Evolutionary conservation across 2,113 vertebrate genomes (phyloP), one percentile per base, ranked within the genome.

Genomic region (Takifugu bimaculatus): DNA sequence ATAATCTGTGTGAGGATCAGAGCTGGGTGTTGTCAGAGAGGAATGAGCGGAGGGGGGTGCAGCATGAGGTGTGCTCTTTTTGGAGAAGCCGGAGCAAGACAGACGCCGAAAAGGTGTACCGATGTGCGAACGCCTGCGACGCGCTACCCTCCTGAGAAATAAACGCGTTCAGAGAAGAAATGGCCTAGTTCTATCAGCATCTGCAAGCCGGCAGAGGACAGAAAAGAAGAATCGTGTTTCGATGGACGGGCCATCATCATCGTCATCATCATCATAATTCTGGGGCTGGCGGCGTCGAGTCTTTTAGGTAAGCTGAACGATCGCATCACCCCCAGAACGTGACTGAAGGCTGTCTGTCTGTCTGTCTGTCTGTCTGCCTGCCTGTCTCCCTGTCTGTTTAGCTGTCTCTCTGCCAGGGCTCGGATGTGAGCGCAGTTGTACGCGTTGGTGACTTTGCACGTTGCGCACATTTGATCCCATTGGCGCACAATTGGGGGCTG

Each of bases 41-140:
- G 83, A 73, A 80, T 72, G 76, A 80, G 78, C 4, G 81, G 78
- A 85, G 79, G 76, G 67, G 75, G 77, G 79, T 78, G 72, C 82
- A 76, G 81, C 78, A 78, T 80, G 85, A 87, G 88, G 82, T 90
- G 84, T 81, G 84, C 68, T 81, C 83, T 87, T 86, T 87, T 79
- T 69, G 79, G 70, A 78, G 79, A 83, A 79, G 81, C 80, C 74
- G 86, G 84, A 86, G 85, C 80, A 86, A 81, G 84, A 87, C 83
- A 77, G 86, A 87, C 82, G 65, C 76, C 32, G 83, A 82, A 81
- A 85, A 88, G 84, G 87, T 88, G 88, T 74, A 70, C 72, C 81
- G 87, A 84, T 86, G 83, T 70, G 83, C 74, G 73, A 72, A 57
- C 68, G 78, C 78, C 77, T 82, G 85, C 82, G 84, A 86, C 88